A percentile compares a stretch with the other conserved stretches of the same genome.
Evolutionary conservation across 2,888 invertebrate genomes (phyloP).

Genomic region (Atethmia centrago): DNA sequence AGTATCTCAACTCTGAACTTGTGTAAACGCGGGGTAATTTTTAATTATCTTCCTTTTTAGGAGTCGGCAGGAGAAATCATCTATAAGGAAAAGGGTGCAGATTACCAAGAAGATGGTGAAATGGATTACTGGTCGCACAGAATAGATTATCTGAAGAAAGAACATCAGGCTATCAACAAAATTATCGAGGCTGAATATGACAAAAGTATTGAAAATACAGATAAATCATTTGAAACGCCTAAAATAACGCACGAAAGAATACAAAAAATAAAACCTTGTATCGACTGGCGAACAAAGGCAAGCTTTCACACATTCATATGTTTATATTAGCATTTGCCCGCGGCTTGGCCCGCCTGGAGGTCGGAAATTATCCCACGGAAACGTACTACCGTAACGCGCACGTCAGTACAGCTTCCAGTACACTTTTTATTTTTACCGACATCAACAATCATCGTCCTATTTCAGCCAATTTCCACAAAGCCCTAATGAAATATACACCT

Average conservation of each 20-base stretch:
- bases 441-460: too few species aligned
- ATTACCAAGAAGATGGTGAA: slow-evolving; percentile 71
- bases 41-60: slow-evolving; percentile 64
- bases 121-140: slow-evolving; percentile 83
- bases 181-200: slow-evolving; percentile 85
- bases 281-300: slow-evolving; percentile 83
- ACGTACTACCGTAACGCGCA: too few species aligned
- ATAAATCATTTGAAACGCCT: slow-evolving; percentile 74
- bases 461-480: too few species aligned
- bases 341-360: too few species aligned
- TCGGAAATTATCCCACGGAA: too few species aligned
- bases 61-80: slow-evolving; percentile 71
- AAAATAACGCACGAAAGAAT: slow-evolving; percentile 77
- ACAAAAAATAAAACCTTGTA: slow-evolving; percentile 83
- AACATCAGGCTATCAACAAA: slow-evolving; percentile 84
- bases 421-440: too few species aligned
- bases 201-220: slow-evolving; percentile 79
- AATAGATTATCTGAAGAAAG: slow-evolving; percentile 83
- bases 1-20: too few species aligned
- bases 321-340: too few species aligned
- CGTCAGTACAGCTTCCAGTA: too few species aligned
- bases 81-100: slow-evolving; percentile 70
- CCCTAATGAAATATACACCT: too few species aligned
- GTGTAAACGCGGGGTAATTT: not conserved
- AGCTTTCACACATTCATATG: not conserved